These are phyloP conservation scores for Craterocephalus amniculus DNA, from an alignment of 2,797 vertebrate genomes.

Conservation along the genomic window DNA sequence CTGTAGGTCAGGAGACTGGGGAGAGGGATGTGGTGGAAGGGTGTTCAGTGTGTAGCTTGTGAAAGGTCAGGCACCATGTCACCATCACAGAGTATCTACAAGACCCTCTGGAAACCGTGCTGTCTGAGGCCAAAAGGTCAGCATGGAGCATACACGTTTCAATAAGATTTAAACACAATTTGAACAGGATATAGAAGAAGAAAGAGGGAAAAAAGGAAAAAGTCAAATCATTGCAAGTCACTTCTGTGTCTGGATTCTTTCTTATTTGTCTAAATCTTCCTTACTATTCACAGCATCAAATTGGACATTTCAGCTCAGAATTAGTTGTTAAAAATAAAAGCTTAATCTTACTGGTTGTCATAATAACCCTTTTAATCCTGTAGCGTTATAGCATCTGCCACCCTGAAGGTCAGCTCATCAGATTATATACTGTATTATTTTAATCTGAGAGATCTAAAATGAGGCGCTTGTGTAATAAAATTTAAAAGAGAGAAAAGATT, in stretches of 20 bases:
- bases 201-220: no score
- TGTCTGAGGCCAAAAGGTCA: constrained; percentile 1
- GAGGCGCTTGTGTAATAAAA: neutral
- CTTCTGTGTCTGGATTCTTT: no score
- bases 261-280: no score
- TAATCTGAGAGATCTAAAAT: neutral
- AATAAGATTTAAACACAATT: neutral
- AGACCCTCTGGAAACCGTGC: constrained; percentile 4
- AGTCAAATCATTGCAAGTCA: no score
- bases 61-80: constrained; percentile 26
- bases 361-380: neutral
- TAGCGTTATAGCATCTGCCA: neutral
- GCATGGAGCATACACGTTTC: neutral
- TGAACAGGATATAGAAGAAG: no score
- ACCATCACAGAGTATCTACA: constrained; percentile 3
- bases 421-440: neutral
- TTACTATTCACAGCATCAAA: neutral
- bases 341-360: constrained; percentile 1
- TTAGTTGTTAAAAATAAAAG: neutral
- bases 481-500: neutral
- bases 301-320: neutral
- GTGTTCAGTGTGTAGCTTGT: constrained; percentile 8
- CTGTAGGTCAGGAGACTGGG: constrained; percentile 19
- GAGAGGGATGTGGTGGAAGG: constrained; percentile 8
- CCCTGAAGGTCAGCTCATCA: neutral